Evolutionary conservation across 2,888 invertebrate genomes (phyloP).

Genomic region (Alentia gelatinosa): DNA sequence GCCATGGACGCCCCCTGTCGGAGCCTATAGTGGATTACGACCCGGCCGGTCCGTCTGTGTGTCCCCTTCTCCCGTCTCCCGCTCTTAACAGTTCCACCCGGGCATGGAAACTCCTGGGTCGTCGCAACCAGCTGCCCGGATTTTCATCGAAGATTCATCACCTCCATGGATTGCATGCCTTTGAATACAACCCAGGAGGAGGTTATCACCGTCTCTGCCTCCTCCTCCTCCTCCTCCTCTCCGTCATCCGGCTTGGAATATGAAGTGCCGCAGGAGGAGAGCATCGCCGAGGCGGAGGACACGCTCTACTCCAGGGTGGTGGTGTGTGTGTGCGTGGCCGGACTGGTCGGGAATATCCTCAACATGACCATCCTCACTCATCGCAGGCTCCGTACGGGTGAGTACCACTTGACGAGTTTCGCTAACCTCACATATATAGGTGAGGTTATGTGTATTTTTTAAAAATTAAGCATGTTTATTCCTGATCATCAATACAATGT

Average conservation of each 20-base stretch:
- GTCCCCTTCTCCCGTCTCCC: background rate
- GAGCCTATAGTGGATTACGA: background rate
- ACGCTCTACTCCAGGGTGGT: constrained; percentile 19
- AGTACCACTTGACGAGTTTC: background rate
- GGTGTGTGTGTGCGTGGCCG: constrained; percentile 25
- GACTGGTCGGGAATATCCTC: constrained; percentile 2
- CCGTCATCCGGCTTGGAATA: background rate
- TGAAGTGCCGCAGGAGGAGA: background rate
- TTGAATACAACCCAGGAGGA: background rate
- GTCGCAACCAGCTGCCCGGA: too few relatives aligned
- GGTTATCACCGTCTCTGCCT: background rate
- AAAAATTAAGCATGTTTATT: constrained; percentile 29
- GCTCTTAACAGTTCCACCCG: too few relatives aligned
- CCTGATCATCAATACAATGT: too few relatives aligned
- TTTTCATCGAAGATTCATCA: background rate
- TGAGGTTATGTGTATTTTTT: background rate
- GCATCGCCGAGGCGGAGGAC: constrained; percentile 7
- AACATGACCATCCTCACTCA: constrained; percentile 30
- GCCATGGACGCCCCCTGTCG: background rate
- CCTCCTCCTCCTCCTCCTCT: background rate
- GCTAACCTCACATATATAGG: background rate
- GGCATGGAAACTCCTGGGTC: too few relatives aligned
- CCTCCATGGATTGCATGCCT: constrained; percentile 6
- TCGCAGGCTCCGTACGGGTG: background rate
- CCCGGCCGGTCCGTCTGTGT: background rate